A percentile compares a stretch with the other conserved stretches of the same genome.
Evolutionary conservation across 2,113 vertebrate species (phyloP).

Genomic region (Epinephelus cyanopodus): DNA sequence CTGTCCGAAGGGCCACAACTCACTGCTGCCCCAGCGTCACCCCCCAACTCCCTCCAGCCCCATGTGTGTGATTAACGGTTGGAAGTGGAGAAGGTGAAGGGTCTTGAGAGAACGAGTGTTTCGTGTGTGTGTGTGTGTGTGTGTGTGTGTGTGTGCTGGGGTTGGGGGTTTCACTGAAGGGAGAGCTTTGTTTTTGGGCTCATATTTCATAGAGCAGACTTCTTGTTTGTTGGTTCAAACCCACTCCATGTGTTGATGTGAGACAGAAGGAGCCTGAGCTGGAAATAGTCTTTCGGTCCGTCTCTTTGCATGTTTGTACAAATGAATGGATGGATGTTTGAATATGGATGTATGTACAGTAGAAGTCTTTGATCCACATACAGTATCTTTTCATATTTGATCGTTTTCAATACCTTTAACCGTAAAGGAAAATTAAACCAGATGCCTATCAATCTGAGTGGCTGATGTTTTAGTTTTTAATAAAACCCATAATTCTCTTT

Average conservation of each 20-base stretch:
- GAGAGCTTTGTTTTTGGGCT: slow-evolving; percentile 77
- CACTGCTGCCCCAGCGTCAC: slow-evolving; percentile 52
- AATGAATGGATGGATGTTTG: slow-evolving; percentile 12
- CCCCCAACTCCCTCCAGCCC: slow-evolving; percentile 57
- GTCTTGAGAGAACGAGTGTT: slow-evolving; percentile 45
- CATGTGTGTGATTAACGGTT: slow-evolving; percentile 79
- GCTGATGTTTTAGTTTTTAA: neutral
- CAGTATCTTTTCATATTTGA: neutral
- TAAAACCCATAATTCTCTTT: neutral
- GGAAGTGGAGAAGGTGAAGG: slow-evolving; percentile 64
- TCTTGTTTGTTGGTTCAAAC: slow-evolving; percentile 82
- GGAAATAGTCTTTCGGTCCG: slow-evolving; percentile 45
- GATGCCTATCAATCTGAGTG: neutral
- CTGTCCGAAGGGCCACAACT: slow-evolving; percentile 71
- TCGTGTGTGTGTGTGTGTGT: slow-evolving; percentile 7
- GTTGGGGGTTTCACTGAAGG: slow-evolving; percentile 59
- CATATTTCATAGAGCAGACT: slow-evolving; percentile 78
- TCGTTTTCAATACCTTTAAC: neutral
- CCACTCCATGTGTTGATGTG: slow-evolving; percentile 58
- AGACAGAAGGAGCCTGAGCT: slow-evolving; percentile 36
- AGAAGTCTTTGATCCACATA: slow-evolving; percentile 6
- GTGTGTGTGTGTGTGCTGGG: slow-evolving; percentile 32
- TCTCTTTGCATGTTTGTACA: slow-evolving; percentile 33
- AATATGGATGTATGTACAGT: neutral
- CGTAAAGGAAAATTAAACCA: neutral